Evolutionary conservation across 2,113 vertebrate genomes (phyloP).

Genomic region (Dendropsophus ebraccatus): DNA sequence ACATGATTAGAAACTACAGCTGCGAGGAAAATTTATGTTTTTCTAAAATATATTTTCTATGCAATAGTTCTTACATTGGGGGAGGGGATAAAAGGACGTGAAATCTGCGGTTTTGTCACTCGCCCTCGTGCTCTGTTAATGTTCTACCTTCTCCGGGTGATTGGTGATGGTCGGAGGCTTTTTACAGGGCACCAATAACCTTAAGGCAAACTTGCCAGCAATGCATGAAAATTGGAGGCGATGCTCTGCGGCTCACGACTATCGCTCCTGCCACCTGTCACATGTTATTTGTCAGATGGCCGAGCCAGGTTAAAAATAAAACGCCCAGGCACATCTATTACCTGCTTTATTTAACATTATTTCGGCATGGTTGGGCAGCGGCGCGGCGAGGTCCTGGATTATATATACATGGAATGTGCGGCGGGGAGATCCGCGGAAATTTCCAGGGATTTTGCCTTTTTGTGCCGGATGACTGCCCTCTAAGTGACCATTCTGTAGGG

Average conservation of each 20-base stretch:
- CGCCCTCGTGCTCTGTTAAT: not conserved
- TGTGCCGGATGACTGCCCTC: no score
- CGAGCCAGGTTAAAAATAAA: constrained; percentile 44
- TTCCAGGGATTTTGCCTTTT: not conserved
- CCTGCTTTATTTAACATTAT: constrained; percentile 47
- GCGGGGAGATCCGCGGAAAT: not conserved
- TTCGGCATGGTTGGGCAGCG: constrained; percentile 10
- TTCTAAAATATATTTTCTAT: not conserved
- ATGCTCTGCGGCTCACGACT: constrained; percentile 2
- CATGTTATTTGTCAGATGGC: constrained; percentile 49
- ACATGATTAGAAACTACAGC: not conserved
- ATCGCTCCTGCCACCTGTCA: constrained; percentile 46
- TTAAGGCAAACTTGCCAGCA: constrained; percentile 23
- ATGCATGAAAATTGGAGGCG: constrained; percentile 34
- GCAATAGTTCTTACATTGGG: not conserved
- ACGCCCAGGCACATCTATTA: constrained; percentile 32
- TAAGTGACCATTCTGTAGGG: not conserved
- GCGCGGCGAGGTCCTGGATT: not conserved
- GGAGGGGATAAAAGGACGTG: not conserved
- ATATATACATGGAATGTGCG: not conserved
- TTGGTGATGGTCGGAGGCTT: constrained; percentile 30
- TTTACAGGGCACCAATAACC: constrained; percentile 27
- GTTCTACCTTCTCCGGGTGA: constrained; percentile 11
- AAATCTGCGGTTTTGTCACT: not conserved
- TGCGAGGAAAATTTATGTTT: not conserved